Percentiles rank a stretch among this genome's conserved stretches.
Evolutionary conservation across 1,140 invertebrate species (phyloP).

Genomic region (Campodea augens): DNA sequence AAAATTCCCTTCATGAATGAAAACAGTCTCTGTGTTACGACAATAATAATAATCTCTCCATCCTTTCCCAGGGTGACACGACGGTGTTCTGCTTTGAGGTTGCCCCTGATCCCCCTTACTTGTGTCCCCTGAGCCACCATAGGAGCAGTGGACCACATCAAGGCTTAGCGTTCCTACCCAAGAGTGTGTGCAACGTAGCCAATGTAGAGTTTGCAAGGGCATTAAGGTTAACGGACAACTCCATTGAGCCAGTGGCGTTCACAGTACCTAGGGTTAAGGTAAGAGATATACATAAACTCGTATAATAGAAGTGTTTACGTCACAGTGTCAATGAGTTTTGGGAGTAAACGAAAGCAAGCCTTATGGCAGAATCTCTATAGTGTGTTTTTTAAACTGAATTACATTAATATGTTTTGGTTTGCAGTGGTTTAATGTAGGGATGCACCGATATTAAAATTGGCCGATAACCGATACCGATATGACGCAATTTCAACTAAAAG

Average conservation of each 20-base stretch:
- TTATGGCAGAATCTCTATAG: too few relatives aligned
- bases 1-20: too few relatives aligned
- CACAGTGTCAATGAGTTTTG: too few relatives aligned
- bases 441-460: too few relatives aligned
- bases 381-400: too few relatives aligned
- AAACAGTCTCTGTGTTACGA: too few relatives aligned
- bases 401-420: too few relatives aligned
- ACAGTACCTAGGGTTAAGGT: constrained; percentile 85
- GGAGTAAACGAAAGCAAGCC: too few relatives aligned
- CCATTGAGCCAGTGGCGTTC: constrained; percentile 82
- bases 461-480: too few relatives aligned
- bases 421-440: too few relatives aligned
- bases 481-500: too few relatives aligned
- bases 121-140: constrained; percentile 76
- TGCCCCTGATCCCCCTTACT: constrained; percentile 59
- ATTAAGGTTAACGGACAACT: constrained; percentile 66
- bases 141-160: constrained; percentile 62
- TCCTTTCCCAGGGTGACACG: constrained; percentile 63
- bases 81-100: constrained; percentile 85
- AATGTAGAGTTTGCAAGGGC: constrained; percentile 81
- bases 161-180: constrained; percentile 65
- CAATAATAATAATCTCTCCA: too few relatives aligned
- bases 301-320: constrained; percentile 7
- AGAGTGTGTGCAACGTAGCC: constrained; percentile 66
- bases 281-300: constrained; percentile 26